Base-by-base conservation (phyloP, 2,797 vertebrate genomes). In the Hephaestus fuliginosus region DNA sequence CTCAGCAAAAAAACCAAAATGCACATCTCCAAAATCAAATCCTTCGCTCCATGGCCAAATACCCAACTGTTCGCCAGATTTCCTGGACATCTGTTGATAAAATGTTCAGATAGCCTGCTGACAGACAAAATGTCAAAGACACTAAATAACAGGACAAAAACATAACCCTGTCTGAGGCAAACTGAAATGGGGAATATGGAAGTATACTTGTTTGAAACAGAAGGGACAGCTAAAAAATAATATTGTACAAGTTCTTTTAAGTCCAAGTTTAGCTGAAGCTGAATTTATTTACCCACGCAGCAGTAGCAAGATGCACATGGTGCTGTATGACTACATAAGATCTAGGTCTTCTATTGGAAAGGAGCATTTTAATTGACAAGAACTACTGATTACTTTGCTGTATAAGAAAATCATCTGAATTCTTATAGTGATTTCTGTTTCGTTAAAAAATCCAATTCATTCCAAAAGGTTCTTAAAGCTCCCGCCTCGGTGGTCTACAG, bases 11-110 rank as follows among this genome's bases (percentile, higher is more conserved):
- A 79, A n/a, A 70, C 52, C 53, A 80, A 58, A 58, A 75, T 33
- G 52, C 70, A 57, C 68, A 77, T 74, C 57, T 74, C 70, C n/a
- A 52, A 79, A 83, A 86, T 82, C 62, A 30, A 88, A 75, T 83
- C 60, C 43, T 63, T 70, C 5, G 3, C 58, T 81, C 76, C 18
- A 20, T 33, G 20, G 65, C 60, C 70, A 71, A 77, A 80, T 41
- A 46, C 55, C 75, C 56, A 73, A 74, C 71, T 73, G 80, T 46
- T 76, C 30, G 0, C 53, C 78, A 74, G 61, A 82, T 83, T 80
- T 78, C 65, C 70, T 39, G 51, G 75, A 65, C 80, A 84, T 88
- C 84, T 80, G 62, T 70, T 80, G 52, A 76, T 80, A 57, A 64
- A 11, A 65, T 74, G 74, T 73, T 76, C n/a, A 65, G 74, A 84